Conservation (phyloP, 2,113 vertebrate genomes). For the Paratilapia polleni region DNA sequence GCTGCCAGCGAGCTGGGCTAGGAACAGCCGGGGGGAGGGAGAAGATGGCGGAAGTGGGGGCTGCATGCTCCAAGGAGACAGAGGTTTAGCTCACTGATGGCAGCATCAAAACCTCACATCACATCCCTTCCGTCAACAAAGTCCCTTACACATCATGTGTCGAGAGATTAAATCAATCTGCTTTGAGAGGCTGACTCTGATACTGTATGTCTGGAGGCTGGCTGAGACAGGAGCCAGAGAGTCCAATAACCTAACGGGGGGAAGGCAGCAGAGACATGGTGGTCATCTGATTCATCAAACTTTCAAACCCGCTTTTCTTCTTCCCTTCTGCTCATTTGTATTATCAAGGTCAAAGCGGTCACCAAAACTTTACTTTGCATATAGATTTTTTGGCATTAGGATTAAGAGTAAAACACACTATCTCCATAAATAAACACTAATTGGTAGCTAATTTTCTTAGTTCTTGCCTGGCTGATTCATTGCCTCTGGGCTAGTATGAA, state of each 20-base stretch:
- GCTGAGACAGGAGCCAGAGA: slow-evolving; percentile 37
- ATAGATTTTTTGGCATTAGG: slow-evolving; percentile 26
- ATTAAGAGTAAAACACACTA: slow-evolving; percentile 65
- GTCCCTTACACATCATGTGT: slow-evolving; percentile 62
- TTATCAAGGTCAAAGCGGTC: slow-evolving; percentile 64
- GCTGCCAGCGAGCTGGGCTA: slow-evolving; percentile 59
- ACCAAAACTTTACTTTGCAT: slow-evolving; percentile 57
- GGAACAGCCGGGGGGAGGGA: slow-evolving; percentile 34
- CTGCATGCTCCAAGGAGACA: slow-evolving; percentile 57
- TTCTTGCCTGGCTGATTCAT: slow-evolving; percentile 93
- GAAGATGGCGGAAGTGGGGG: background rate
- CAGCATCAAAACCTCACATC: slow-evolving; percentile 66
- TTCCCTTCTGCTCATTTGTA: slow-evolving; percentile 16
- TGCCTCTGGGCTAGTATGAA: slow-evolving; percentile 91
- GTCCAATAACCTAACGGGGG: slow-evolving; percentile 22
- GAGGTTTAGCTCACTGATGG: slow-evolving; percentile 65
- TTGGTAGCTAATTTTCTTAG: slow-evolving; percentile 92
- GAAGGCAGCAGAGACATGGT: background rate
- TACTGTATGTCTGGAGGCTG: slow-evolving; percentile 53
- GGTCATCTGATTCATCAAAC: slow-evolving; percentile 50
- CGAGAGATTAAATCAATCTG: slow-evolving; percentile 65
- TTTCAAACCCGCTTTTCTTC: slow-evolving; percentile 1
- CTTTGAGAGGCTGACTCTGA: slow-evolving; percentile 56
- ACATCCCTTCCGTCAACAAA: slow-evolving; percentile 69
- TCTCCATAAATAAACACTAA: slow-evolving; percentile 93